Evolutionary conservation across 1,140 invertebrate genomes (phyloP).

Genomic region (Drosophila pruinosa): DNA sequence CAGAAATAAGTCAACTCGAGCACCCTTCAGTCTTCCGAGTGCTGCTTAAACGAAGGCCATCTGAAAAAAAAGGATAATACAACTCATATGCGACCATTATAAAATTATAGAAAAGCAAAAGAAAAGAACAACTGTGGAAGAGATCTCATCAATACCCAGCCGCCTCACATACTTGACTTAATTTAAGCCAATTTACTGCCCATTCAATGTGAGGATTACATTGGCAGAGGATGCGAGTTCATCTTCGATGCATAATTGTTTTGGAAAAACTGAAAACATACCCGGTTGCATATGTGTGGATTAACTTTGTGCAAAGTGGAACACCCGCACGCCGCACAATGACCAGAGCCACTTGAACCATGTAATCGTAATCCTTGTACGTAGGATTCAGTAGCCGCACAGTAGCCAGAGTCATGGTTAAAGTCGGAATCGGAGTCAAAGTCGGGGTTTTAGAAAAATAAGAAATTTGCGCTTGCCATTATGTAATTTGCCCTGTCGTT

Average conservation of each 20-base stretch:
- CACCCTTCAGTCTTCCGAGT: conserved; percentile 36
- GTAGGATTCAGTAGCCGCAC: conserved; percentile 45
- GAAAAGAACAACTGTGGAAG: neutral
- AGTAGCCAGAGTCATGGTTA: conserved; percentile 42
- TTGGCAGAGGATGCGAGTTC: conserved; percentile 41
- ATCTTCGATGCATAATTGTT: conserved; percentile 50
- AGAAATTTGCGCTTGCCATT: conserved; percentile 67
- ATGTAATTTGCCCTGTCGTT: conserved; percentile 66
- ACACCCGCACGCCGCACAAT: conserved; percentile 66
- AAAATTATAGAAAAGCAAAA: conserved; percentile 29
- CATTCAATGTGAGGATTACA: conserved; percentile 64
- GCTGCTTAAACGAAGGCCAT: conserved; percentile 3
- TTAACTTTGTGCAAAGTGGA: conserved; percentile 65
- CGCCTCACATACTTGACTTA: conserved; percentile 74
- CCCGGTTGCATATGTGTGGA: conserved; percentile 47
- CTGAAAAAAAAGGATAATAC: conserved; percentile 47
- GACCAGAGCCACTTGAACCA: conserved; percentile 53
- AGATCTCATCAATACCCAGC: conserved; percentile 18
- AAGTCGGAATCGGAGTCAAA: conserved; percentile 1
- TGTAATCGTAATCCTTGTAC: conserved; percentile 57
- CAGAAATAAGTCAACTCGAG: conserved; percentile 16
- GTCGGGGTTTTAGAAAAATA: neutral
- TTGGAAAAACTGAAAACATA: conserved; percentile 27
- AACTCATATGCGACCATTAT: conserved; percentile 68
- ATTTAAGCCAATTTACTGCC: conserved; percentile 76